Percentiles rank a stretch among this genome's conserved stretches.
phyloP scores from a whole-genome alignment of 2,888 invertebrate genomes.

The Odontothrips loti region DNA sequence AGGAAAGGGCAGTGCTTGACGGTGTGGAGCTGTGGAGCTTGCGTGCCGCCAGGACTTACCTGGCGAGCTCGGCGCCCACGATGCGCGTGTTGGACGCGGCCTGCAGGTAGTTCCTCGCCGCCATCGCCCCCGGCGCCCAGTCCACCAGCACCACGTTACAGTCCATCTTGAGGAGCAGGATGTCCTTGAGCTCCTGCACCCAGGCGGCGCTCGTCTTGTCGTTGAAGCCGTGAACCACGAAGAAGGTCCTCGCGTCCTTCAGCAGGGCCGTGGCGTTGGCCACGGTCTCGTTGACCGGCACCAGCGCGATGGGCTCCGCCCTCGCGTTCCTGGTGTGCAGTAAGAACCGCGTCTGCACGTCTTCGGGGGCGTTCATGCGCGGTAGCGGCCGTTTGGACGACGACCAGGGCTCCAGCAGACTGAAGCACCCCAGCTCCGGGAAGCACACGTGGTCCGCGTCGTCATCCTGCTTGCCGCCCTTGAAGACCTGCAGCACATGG shows the following conservation, averaged over 20 bases:
- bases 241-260: conserved; percentile 47
- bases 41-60: conserved; percentile 38
- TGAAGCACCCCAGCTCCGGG: conserved; percentile 46
- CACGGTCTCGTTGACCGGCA: not conserved
- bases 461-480: conserved; percentile 23
- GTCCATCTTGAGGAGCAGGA: conserved; percentile 58
- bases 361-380: conserved; percentile 43
- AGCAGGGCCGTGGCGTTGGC: not conserved
- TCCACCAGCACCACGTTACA: conserved; percentile 61
- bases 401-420: conserved; percentile 45
- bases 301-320: not conserved
- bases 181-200: conserved; percentile 56
- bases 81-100: conserved; percentile 43
- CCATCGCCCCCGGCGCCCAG: conserved; percentile 60
- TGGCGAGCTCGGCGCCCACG: conserved; percentile 42
- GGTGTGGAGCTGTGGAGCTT: not conserved
- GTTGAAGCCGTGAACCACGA: conserved; percentile 63
- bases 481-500: not conserved
- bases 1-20: not conserved
- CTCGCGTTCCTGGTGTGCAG: conserved; percentile 43
- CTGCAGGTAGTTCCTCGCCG: conserved; percentile 54
- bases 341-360: conserved; percentile 44
- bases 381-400: conserved; percentile 44
- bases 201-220: conserved; percentile 56
- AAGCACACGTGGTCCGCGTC: conserved; percentile 42